Conservation (phyloP, 2,888 invertebrate species). For the Chouioia cunea region DNA sequence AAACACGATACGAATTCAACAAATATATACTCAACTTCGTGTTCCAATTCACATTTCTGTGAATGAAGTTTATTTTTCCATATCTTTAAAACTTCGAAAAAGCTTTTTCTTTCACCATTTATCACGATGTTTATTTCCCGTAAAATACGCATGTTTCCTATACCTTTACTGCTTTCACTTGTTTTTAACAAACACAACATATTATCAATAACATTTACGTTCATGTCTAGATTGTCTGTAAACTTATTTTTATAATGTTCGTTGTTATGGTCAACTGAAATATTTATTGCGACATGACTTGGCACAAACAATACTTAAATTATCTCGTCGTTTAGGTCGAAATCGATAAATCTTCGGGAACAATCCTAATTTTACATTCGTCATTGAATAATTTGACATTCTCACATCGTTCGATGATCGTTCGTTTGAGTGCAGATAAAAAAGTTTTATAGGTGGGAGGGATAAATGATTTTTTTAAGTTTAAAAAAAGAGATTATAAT, state of each 20-base stretch:
- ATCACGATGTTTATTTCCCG: slow-evolving; percentile 1
- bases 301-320: slow-evolving; percentile 8
- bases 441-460: too few species aligned
- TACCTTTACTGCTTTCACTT: too few species aligned
- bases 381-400: slow-evolving; percentile 28
- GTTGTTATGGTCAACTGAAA: slow-evolving; percentile 1
- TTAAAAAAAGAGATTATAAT: slow-evolving; percentile 20
- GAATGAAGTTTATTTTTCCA: slow-evolving; percentile 4
- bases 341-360: too few species aligned
- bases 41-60: not conserved
- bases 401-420: slow-evolving; percentile 37
- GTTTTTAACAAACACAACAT: too few species aligned
- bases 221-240: not conserved
- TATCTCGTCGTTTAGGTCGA: not conserved
- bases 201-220: too few species aligned
- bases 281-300: slow-evolving; percentile 17
- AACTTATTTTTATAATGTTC: not conserved
- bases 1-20: not conserved
- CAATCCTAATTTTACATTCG: slow-evolving; percentile 9
- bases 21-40: not conserved
- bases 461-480: not conserved
- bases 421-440: slow-evolving; percentile 5
- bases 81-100: slow-evolving; percentile 49
- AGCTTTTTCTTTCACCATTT: slow-evolving; percentile 21
- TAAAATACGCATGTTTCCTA: not conserved